These are phyloP conservation scores for Yoshiicerus persimilis DNA, from an alignment of 1,140 invertebrate species.

Conservation along the genomic window DNA sequence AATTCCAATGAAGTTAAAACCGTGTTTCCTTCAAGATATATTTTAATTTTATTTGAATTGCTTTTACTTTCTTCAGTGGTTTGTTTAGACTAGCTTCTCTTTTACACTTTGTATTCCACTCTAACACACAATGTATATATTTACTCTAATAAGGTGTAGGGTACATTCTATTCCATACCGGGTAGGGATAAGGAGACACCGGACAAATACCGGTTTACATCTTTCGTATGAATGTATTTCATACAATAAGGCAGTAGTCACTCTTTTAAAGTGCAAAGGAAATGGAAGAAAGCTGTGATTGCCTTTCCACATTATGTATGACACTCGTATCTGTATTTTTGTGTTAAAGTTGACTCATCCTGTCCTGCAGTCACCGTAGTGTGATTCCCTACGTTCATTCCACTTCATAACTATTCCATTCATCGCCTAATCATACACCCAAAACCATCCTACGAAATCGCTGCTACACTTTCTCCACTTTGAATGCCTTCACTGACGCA, in stretches of 20 bases:
- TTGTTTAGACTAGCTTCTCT: not conserved
- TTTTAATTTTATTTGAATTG: not conserved
- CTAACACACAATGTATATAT: not conserved
- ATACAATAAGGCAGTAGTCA: not conserved
- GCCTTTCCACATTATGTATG: not conserved
- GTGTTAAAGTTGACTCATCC: not conserved
- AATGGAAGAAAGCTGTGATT: not conserved
- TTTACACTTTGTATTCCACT: not conserved
- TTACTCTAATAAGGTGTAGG: not conserved
- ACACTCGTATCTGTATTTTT: not conserved
- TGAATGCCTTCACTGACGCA: slow-evolving; percentile 1
- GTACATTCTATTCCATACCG: not conserved
- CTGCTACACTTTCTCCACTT: not conserved
- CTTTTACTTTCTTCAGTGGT: not conserved
- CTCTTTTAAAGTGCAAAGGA: not conserved
- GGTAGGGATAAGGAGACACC: not conserved
- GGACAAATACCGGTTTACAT: not conserved
- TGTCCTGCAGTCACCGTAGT: not conserved
- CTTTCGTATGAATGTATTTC: not conserved
- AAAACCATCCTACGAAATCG: not conserved
- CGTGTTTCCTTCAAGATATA: not conserved
- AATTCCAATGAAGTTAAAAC: not conserved
- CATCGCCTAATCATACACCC: not conserved
- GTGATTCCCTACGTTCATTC: not conserved
- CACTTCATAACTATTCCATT: not conserved